phyloP scores from a whole-genome alignment of 2,888 invertebrate genomes.

The Cheilosia pagana region DNA sequence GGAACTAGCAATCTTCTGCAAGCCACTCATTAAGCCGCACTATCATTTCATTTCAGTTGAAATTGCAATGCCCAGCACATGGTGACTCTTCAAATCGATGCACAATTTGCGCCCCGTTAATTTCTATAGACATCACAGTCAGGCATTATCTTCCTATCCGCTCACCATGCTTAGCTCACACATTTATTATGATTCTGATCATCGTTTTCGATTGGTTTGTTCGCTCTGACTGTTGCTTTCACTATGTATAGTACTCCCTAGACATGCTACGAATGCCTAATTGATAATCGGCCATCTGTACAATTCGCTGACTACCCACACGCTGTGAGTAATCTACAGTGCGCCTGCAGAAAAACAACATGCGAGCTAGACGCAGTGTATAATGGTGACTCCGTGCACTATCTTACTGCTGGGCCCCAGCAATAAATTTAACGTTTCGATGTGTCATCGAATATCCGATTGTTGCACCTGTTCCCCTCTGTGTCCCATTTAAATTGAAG shows the following conservation, averaged over 20 bases:
- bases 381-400: neutral
- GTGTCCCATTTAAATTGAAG: conserved; percentile 52
- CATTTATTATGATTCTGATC: conserved; percentile 66
- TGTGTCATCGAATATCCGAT: conserved; percentile 70
- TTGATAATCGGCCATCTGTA: conserved; percentile 63
- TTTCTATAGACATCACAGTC: conserved; percentile 25
- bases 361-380: conserved; percentile 39
- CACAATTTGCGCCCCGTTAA: conserved; percentile 49
- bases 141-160: neutral
- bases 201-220: conserved; percentile 43
- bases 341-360: conserved; percentile 39
- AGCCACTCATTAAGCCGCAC: conserved; percentile 42
- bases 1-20: conserved; percentile 23
- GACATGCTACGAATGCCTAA: conserved; percentile 72
- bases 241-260: conserved; percentile 52
- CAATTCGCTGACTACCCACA: conserved; percentile 62
- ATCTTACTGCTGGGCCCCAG: conserved; percentile 3
- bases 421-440: conserved; percentile 69
- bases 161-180: conserved; percentile 15
- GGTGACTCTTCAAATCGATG: conserved; percentile 35
- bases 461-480: conserved; percentile 61
- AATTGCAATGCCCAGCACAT: conserved; percentile 14
- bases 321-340: conserved; percentile 59
- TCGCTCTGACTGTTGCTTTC: conserved; percentile 56
- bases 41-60: conserved; percentile 40